Conservation (phyloP, 30 jellyfish, hydroid and myxozoan species). For the Aurelia sp. region DNA sequence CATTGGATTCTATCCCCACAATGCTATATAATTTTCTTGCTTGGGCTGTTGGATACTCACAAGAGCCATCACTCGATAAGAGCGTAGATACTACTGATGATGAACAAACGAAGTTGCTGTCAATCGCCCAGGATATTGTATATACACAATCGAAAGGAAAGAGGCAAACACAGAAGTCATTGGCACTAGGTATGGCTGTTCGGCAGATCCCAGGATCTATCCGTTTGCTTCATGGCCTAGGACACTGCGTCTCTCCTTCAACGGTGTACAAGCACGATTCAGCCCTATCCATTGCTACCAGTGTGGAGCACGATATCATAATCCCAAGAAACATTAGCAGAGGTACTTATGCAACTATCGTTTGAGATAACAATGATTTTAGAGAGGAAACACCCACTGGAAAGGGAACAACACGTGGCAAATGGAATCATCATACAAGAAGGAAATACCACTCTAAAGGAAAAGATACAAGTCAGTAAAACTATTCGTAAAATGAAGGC, state of each 20-base stretch:
- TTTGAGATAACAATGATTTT: slow-evolving; percentile 61
- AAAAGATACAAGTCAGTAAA: slow-evolving; percentile 25
- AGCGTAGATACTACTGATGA: slow-evolving; percentile 29
- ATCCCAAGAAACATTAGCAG: slow-evolving; percentile 49
- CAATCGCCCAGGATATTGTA: slow-evolving; percentile 69
- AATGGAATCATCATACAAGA: slow-evolving; percentile 50
- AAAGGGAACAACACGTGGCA: slow-evolving; percentile 70
- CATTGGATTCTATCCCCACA: slow-evolving; percentile 38
- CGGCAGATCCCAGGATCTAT: slow-evolving; percentile 67
- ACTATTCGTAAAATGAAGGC: slow-evolving; percentile 42
- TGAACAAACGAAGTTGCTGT: slow-evolving; percentile 49
- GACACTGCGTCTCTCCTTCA: slow-evolving; percentile 77
- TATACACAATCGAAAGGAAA: slow-evolving; percentile 41
- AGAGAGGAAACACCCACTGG: slow-evolving; percentile 64
- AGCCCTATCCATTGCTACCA: slow-evolving; percentile 49
- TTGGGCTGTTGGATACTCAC: slow-evolving; percentile 61
- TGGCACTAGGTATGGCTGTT: slow-evolving; percentile 76
- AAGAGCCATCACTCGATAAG: slow-evolving; percentile 59
- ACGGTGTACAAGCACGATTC: slow-evolving; percentile 70
- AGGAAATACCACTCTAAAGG: slow-evolving; percentile 10
- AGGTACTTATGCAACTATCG: slow-evolving; percentile 30
- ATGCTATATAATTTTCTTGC: slow-evolving; percentile 28
- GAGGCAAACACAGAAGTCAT: slow-evolving; percentile 56
- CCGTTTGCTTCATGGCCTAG: slow-evolving; percentile 52
- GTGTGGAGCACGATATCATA: slow-evolving; percentile 19